Base-by-base conservation (phyloP, 2,888 invertebrate genomes). In the Cerceris rybyensis region DNA sequence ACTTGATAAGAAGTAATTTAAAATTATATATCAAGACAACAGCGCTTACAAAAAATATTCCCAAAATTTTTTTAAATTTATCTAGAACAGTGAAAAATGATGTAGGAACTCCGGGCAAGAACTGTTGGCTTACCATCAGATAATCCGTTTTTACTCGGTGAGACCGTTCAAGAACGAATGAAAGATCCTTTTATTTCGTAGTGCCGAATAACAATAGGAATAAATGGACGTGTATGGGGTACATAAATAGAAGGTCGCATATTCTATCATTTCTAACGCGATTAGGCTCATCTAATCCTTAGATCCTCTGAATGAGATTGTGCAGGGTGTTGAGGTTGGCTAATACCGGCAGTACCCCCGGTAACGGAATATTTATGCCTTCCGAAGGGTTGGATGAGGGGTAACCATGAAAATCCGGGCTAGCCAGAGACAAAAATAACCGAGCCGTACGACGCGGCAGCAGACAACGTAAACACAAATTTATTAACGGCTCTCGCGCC, bases 401-500 rank as follows among this genome's bases (percentile, higher is more conserved):
- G 65, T 52, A 57, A 13, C 46, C 9, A 50, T 11, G 69, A 65
- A 73, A 66, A 82, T 75, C 58, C 70, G 59, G 61, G 60, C 39
- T 63, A 70, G 58, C 60, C 69, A 55, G 65, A 54, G 74, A 70
- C 77, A 83, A 81, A 86, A 86, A 86, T 81, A 80, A 69, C 74
- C 68, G 50, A 52, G 68, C 39, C 28, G 52, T 66, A 75, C 71
- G 71, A 76, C 80, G 70, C 74, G 71, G 54, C 77, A 70, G 54
- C 77, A 82, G 88, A 84, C 83, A 77, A 79, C 80, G 87, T 89
- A 89, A 90, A 90, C 84, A 89, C 85, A 87, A 88, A 90, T 90
- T 90, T 90, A 90, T 89, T 90, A 90, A 88, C 85, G 86, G 83
- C 76, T 70, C 82, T 68, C 63, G 28, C 80, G 55, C 64, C 72